phyloP scores from a whole-genome alignment of 2,113 vertebrate genomes.

The Nibea coibor region DNA sequence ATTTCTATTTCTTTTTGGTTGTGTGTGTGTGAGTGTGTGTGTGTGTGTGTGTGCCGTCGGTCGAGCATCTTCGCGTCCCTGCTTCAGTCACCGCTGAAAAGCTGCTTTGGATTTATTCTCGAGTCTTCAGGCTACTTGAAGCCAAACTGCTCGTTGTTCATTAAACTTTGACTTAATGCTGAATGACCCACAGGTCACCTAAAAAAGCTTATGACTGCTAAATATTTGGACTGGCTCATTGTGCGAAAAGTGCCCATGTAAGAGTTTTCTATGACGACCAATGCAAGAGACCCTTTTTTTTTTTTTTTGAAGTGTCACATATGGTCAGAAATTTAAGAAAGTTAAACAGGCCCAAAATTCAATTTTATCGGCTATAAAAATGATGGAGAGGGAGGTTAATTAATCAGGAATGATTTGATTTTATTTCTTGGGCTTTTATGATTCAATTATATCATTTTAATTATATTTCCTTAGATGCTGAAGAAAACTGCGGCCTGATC shows the following conservation, averaged over 20 bases:
- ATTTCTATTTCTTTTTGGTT: conserved; percentile 30
- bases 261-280: conserved; percentile 65
- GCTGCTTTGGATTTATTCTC: conserved; percentile 83
- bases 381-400: background rate
- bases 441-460: background rate
- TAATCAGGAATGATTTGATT: background rate
- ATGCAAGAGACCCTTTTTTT: background rate
- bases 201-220: conserved; percentile 96
- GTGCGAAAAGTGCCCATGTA: conserved; percentile 85
- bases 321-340: background rate
- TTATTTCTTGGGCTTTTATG: background rate
- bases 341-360: no score
- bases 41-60: conserved; percentile 14
- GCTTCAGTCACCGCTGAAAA: conserved; percentile 72
- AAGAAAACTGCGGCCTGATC: background rate
- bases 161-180: conserved; percentile 98
- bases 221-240: conserved; percentile 89
- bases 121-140: conserved; percentile 84
- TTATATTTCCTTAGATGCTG: background rate
- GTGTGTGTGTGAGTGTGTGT: no score
- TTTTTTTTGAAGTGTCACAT: background rate
- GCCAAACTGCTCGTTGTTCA: conserved; percentile 96
- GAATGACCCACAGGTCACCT: conserved; percentile 94
- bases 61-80: conserved; percentile 24
- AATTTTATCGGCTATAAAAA: no score